Base-by-base conservation (phyloP, 2,113 vertebrate genomes). In the Ivindomyrus marchei region DNA sequence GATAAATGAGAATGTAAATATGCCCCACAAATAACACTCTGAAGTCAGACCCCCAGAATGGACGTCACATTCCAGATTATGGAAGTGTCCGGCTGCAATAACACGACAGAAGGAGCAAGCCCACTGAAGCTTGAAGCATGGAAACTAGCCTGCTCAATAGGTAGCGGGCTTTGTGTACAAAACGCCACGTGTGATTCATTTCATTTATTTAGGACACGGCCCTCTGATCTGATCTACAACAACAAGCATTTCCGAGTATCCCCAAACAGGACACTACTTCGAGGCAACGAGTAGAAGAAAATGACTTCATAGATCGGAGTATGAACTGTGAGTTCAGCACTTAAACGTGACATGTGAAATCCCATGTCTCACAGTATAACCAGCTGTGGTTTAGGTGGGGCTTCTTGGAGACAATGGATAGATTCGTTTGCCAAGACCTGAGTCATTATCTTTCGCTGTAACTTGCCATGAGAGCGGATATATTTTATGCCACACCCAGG, bases 321-420 rank as follows among this genome's bases (percentile, higher is more conserved):
- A 53, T 56, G 85, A 39, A 53, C 53, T 53, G n/a, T 10, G 39
- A 88, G 39, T 56, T 70, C 53, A 36, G 74, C 74, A 27, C 15
- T 74, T 74, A 74, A 47, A 70, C 19, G 31, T 70, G 62, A 70
- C 58, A 88, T 74, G n/a, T 89, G 17, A 89, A 83, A 50, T 88
- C 17, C 80, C 85, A 66, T 56, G 17, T 89, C 89, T 91, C 42
- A 56, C 53, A 88, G 86, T 91, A 74, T 90, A 58, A 94, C 91
- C 94, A 94, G 94, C 94, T 95, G 95, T 92, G 91, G 91, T 91
- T 88, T 93, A 94, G 93, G 94, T 92, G 94, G 93, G 92, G 94
- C 93, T 45, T 13, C 90, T 87, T 83, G 88, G 90, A 91, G 15
- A 90, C 92, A 93, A 94, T 93, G 92, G 93, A 77, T 90, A 87